Base-by-base conservation (phyloP, 2,888 invertebrate genomes). In the Barypeithes pellucidus region DNA sequence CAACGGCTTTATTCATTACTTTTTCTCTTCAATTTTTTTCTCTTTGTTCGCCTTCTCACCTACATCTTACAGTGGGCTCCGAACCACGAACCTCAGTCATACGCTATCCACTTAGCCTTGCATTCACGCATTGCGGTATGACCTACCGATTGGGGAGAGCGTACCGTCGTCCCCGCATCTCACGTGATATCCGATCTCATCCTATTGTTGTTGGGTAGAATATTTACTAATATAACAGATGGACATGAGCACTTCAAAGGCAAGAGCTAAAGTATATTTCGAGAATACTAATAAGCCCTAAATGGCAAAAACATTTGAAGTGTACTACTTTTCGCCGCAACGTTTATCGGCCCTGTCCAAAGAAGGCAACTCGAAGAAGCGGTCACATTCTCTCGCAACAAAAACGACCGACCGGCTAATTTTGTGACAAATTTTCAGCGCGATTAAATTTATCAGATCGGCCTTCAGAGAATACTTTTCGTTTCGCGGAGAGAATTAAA, bases 381-480 rank as follows among this genome's bases (percentile, higher is more conserved):
- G 65, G 63, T 29, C 16, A 41, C 45, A 33, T 47, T 50, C 45
- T 50, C 54, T 16, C 29, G 8, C 12, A 29, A 36, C 29, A 57
- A 60, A 74, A 74, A 74, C 67, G 47, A 2, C 36, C 20, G 52
- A 16, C 16, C 45, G 70, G 70, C 70, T 74, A 74, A 74, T 74
- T 74, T 71, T 71, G 74, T 74, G 74, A 74, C 70, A 74, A 74
- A 74, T 74, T 70, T 67, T 67, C 43, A 54, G 41, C 74, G 70
- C 66, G 70, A 12, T 66, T 54, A 71, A 71, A 74, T 74, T 74
- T 74, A 74, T 74, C 62, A 41, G 52, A 47, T 67, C 59, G 74
- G 54, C 59, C 67, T 66, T 71, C 71, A 54, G 62, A 67, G 71
- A 74, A 71, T 71, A 50, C 57, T 47, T 66, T 66, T 61, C 43